Conservation (phyloP, 2,113 vertebrate genomes). For the Catharus minimus region DNA sequence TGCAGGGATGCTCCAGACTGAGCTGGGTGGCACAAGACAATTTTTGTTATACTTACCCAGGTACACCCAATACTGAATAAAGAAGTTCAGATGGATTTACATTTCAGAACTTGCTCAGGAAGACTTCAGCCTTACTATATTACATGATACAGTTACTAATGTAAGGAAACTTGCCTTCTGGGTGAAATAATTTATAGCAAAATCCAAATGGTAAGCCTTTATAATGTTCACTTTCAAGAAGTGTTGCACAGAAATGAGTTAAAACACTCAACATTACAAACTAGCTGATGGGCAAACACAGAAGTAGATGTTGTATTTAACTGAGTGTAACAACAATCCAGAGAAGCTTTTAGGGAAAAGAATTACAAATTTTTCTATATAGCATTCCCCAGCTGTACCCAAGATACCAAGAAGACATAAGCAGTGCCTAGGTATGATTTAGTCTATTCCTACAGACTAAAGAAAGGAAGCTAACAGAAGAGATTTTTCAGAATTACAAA, state of each 20-base stretch:
- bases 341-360: background rate
- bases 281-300: background rate
- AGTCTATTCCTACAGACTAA: background rate
- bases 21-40: background rate
- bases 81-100: background rate
- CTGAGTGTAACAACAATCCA: background rate
- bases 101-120: background rate
- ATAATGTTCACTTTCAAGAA: background rate
- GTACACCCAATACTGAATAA: background rate
- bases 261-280: rapidly evolving
- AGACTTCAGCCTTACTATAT: background rate
- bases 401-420: background rate
- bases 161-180: background rate
- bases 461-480: background rate
- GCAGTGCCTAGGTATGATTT: background rate
- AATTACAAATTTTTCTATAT: background rate
- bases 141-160: background rate
- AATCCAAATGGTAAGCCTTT: background rate
- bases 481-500: background rate
- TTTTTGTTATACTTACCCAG: background rate
- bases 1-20: background rate
- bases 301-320: background rate
- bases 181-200: background rate
- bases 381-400: background rate
- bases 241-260: background rate